Conservation (phyloP, 2,797 vertebrate species). For the Champsocephalus gunnari region DNA sequence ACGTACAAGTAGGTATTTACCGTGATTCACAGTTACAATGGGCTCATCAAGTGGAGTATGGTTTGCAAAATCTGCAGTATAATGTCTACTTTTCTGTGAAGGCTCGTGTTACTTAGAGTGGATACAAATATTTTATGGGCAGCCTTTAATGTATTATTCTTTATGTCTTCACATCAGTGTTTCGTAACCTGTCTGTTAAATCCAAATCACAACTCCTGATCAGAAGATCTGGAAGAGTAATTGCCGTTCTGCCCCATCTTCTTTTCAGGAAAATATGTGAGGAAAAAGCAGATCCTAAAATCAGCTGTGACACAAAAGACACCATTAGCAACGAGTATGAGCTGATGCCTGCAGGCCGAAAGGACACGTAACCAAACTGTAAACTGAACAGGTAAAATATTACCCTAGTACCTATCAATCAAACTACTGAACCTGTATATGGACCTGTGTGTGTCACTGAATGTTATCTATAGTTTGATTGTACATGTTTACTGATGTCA, state of each 20-base stretch:
- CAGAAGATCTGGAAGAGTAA: not conserved
- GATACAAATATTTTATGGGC: not conserved
- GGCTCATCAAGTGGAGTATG: no score
- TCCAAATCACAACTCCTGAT: not conserved
- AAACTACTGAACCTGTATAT: not conserved
- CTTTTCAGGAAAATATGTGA: not conserved
- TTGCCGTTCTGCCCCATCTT: not conserved
- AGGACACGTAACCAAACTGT: not conserved
- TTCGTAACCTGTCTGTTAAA: not conserved
- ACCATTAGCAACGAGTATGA: not conserved
- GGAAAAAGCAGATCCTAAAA: not conserved
- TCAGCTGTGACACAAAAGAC: not conserved
- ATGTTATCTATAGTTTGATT: not conserved
- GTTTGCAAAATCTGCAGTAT: no score
- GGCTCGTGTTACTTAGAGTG: no score
- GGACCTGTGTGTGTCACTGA: not conserved
- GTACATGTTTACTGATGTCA: not conserved
- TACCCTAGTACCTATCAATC: not conserved
- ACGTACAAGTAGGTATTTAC: no score
- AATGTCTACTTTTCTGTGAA: no score
- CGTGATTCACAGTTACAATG: no score
- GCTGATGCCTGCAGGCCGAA: not conserved
- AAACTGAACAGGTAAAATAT: not conserved
- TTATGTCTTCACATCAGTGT: not conserved
- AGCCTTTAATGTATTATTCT: not conserved